These are phyloP conservation scores for human DNA, from an alignment of 2,113 vertebrate species.

Conservation along the genomic window GRCh38 chr5:5458501-5459000, in stretches of 20 bases:
- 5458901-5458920: too few species aligned
- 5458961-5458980: too few species aligned
- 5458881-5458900: too few species aligned
- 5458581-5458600: background rate
- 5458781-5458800: background rate
- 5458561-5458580: background rate
- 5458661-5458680: rapidly evolving
- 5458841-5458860: background rate
- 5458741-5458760: background rate
- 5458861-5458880: too few species aligned
- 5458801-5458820: background rate
- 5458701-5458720: rapidly evolving
- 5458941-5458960: too few species aligned
- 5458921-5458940: too few species aligned
- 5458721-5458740: background rate
- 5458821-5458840: background rate
- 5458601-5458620: rapidly evolving
- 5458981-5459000: too few species aligned
- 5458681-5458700: background rate
- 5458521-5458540: too few species aligned
- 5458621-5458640: rapidly evolving
- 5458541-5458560: rapidly evolving
- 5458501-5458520: rapidly evolving
- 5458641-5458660: rapidly evolving
- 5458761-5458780: background rate